A percentile compares a stretch with the other conserved stretches of the same genome.
Evolutionary conservation across 2,888 invertebrate species (phyloP).

Genomic region (Epirrhoe tristata): DNA sequence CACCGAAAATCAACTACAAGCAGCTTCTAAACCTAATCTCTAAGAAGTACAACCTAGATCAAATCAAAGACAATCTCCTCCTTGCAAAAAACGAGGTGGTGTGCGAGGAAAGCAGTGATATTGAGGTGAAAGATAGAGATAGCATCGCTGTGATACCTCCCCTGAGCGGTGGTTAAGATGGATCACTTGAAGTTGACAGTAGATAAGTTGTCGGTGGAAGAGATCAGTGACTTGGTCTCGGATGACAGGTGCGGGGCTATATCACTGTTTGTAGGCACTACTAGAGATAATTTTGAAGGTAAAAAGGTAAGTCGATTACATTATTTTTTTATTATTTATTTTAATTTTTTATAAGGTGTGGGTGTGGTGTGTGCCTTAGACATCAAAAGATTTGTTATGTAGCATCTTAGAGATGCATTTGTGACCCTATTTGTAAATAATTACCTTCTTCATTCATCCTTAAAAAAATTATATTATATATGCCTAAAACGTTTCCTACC

Average conservation of each 20-base stretch:
- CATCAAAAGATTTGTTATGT: no score
- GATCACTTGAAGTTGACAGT: constrained; percentile 89
- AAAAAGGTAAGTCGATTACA: constrained; percentile 85
- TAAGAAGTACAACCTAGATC: constrained; percentile 86
- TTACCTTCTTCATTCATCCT: no score
- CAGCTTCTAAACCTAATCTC: constrained; percentile 87
- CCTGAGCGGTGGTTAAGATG: constrained; percentile 95
- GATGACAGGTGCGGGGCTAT: constrained; percentile 94
- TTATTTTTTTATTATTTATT: constrained; percentile 5
- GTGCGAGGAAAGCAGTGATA: constrained; percentile 80
- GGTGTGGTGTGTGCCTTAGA: no score
- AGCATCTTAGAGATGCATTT: no score
- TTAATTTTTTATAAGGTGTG: no score
- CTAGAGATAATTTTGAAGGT: constrained; percentile 92
- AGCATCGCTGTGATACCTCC: constrained; percentile 97
- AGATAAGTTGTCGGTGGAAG: constrained; percentile 88
- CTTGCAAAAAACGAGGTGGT: constrained; percentile 95
- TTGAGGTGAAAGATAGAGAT: constrained; percentile 89
- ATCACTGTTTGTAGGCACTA: constrained; percentile 95
- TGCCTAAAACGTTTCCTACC: no score
- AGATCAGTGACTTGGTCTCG: constrained; percentile 87
- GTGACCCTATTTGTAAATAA: no score
- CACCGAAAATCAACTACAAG: constrained; percentile 80
- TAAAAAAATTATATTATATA: no score
- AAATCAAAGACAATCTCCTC: constrained; percentile 89